phyloP scores from a whole-genome alignment of 2,113 vertebrate genomes.

The Platichthys flesus region DNA sequence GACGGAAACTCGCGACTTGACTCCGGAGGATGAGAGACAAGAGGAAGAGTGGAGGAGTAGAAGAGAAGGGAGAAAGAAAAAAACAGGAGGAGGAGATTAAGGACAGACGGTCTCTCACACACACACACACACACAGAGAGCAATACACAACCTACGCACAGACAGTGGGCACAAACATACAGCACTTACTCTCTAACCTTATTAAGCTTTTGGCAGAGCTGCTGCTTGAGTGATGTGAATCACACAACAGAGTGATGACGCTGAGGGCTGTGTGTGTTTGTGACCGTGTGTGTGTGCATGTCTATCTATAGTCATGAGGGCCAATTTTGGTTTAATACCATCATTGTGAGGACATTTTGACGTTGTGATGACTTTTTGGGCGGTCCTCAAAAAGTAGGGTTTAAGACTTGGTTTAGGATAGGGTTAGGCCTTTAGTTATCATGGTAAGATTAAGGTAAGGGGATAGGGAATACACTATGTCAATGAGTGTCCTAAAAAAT shows the following conservation, averaged over 20 bases:
- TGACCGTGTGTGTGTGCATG: neutral
- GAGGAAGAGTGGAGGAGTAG: conserved; percentile 44
- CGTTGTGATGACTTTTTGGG: too few relatives aligned
- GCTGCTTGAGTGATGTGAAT: conserved; percentile 56
- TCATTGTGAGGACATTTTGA: too few relatives aligned
- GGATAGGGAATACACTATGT: too few relatives aligned
- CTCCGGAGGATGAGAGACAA: conserved; percentile 71
- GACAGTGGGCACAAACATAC: conserved; percentile 28
- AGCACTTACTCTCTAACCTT: conserved; percentile 77
- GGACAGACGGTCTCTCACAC: conserved; percentile 20
- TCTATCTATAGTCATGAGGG: too few relatives aligned
- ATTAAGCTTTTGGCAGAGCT: conserved; percentile 74
- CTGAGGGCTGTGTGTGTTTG: neutral
- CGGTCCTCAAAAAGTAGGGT: too few relatives aligned
- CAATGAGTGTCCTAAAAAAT: too few relatives aligned
- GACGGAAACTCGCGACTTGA: conserved; percentile 77
- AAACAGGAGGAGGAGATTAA: conserved; percentile 3
- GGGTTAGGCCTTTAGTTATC: too few relatives aligned
- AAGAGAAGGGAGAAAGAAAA: conserved; percentile 24
- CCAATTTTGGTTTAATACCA: too few relatives aligned
- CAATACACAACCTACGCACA: neutral
- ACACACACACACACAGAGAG: too few relatives aligned
- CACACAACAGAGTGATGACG: conserved; percentile 48
- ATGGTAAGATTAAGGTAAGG: too few relatives aligned
- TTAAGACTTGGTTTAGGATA: too few relatives aligned